Evolutionary conservation across 2,888 invertebrate genomes (phyloP).

Genomic region (Fissipunctia ypsillon): DNA sequence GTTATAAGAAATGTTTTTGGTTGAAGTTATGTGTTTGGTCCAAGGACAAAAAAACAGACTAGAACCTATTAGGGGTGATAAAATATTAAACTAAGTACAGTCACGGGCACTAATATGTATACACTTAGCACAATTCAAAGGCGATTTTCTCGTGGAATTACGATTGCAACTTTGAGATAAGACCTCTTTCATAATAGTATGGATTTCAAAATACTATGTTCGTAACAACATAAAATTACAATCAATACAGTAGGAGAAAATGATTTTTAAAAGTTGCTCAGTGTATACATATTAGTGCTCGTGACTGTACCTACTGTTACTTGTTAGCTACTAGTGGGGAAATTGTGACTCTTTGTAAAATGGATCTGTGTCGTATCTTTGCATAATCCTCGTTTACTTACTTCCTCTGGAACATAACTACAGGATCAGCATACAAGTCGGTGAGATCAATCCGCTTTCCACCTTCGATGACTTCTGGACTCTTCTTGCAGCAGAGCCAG

Average conservation of each 20-base stretch:
- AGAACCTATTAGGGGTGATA: neutral
- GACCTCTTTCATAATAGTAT: no score
- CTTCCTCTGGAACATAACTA: slow-evolving; percentile 96
- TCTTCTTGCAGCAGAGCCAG: slow-evolving; percentile 97
- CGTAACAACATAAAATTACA: no score
- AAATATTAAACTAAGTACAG: neutral
- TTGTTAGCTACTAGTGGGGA: neutral
- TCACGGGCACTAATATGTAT: no score
- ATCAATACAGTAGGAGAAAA: no score
- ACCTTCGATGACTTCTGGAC: slow-evolving; percentile 95
- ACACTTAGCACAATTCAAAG: no score
- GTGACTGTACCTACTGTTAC: no score
- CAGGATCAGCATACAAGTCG: slow-evolving; percentile 95
- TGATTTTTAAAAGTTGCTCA: no score
- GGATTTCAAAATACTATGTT: no score
- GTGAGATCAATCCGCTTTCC: slow-evolving; percentile 95
- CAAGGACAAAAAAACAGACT: slow-evolving; percentile 1
- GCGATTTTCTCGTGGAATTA: no score
- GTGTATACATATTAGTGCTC: no score
- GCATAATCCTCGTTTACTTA: slow-evolving; percentile 79
- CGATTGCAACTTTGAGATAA: no score
- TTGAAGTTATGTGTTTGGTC: slow-evolving; percentile 3
- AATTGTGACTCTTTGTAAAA: neutral
- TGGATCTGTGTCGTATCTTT: neutral
- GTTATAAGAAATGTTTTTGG: slow-evolving; percentile 11